Evolutionary conservation across 2,113 vertebrate genomes (phyloP).

Genomic region (Panurus biarmicus): DNA sequence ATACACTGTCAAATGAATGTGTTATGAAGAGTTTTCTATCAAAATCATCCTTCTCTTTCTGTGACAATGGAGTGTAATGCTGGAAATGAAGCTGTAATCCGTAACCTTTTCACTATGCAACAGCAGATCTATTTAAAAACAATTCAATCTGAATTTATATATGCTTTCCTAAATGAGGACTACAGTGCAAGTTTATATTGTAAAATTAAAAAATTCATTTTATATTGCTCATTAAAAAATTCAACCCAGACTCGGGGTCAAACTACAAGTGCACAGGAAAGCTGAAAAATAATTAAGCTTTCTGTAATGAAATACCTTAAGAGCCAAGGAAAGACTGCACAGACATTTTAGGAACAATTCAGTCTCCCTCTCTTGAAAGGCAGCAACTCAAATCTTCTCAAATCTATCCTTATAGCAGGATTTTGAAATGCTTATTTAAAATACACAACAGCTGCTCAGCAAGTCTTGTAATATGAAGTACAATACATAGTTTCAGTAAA

Average conservation of each 20-base stretch:
- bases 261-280: background rate
- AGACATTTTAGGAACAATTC: background rate
- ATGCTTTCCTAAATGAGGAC: background rate
- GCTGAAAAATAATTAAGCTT: background rate
- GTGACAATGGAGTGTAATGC: background rate
- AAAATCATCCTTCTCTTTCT: background rate
- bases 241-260: fast-evolving
- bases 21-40: background rate
- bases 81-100: background rate
- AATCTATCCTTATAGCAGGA: background rate
- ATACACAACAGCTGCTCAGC: background rate
- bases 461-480: background rate
- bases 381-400: background rate
- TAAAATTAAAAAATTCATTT: too few species aligned
- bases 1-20: background rate
- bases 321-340: background rate
- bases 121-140: background rate
- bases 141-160: background rate
- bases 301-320: background rate
- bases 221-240: background rate
- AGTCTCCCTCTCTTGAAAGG: background rate
- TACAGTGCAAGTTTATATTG: background rate
- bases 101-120: background rate
- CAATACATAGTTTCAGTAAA: background rate
- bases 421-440: slow-evolving; percentile 10